phyloP scores from a whole-genome alignment of 2,888 invertebrate genomes.

The Limenitis camilla region DNA sequence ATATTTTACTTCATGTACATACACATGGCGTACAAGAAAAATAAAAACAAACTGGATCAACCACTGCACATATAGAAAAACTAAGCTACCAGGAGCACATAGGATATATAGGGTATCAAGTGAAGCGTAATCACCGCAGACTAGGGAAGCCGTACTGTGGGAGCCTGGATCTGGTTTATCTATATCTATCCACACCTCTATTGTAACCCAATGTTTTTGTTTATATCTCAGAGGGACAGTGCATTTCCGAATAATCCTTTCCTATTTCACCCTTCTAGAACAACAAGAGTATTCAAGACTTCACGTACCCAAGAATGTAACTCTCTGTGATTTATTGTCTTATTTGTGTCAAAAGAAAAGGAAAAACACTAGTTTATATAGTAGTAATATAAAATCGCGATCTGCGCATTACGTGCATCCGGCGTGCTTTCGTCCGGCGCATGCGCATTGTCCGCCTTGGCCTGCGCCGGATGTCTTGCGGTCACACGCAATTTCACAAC shows the following conservation, averaged over 20 bases:
- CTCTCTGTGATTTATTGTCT: not conserved
- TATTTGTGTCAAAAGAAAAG: slow-evolving; percentile 21
- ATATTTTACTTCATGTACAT: no score
- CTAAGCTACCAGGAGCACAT: slow-evolving; percentile 27
- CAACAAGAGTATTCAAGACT: not conserved
- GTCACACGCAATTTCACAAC: slow-evolving; percentile 72
- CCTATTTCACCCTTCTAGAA: not conserved
- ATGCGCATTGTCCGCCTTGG: slow-evolving; percentile 48
- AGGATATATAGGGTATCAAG: slow-evolving; percentile 46
- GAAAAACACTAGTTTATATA: slow-evolving; percentile 24
- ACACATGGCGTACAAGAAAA: no score
- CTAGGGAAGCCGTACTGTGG: slow-evolving; percentile 67
- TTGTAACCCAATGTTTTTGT: no score
- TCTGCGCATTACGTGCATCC: slow-evolving; percentile 65
- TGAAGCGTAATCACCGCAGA: slow-evolving; percentile 60
- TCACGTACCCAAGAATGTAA: no score
- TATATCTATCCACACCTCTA: slow-evolving; percentile 29
- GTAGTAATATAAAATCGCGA: slow-evolving; percentile 44
- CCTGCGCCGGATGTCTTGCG: slow-evolving; percentile 65
- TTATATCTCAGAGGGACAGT: no score
- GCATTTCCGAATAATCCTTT: not conserved
- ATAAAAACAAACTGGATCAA: no score
- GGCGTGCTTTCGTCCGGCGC: slow-evolving; percentile 56
- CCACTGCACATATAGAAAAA: slow-evolving; percentile 11
- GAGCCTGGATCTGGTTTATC: slow-evolving; percentile 55